Conservation (phyloP, 2,797 vertebrate species). For the Halcyon leucocephala region DNA sequence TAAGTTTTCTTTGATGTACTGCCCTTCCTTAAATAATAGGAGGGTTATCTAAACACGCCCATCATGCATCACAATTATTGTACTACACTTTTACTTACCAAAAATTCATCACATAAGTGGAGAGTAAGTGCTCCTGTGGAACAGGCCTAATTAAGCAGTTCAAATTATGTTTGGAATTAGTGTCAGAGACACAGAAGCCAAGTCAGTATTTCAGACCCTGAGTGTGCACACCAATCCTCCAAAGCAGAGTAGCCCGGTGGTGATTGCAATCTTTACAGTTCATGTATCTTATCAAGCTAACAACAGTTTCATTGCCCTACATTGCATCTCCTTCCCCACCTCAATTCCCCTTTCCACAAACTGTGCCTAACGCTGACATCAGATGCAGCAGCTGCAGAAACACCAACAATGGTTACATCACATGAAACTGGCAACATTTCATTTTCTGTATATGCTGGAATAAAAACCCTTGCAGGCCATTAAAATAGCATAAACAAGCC, state of each 20-base stretch:
- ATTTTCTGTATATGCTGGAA: neutral
- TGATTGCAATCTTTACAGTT: neutral
- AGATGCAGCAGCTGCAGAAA: neutral
- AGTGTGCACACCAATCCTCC: neutral
- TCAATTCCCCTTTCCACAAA: neutral
- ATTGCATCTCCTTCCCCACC: neutral
- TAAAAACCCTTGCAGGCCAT: neutral
- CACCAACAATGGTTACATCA: neutral
- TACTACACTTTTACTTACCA: conserved; percentile 43
- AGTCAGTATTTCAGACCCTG: neutral
- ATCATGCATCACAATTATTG: conserved; percentile 60
- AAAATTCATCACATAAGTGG: conserved; percentile 31
- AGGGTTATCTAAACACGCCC: conserved; percentile 52
- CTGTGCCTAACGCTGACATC: neutral
- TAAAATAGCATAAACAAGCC: neutral
- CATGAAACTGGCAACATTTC: neutral
- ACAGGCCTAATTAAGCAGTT: neutral
- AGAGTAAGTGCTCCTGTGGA: neutral
- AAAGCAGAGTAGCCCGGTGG: neutral
- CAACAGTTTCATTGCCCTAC: neutral
- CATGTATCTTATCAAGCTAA: neutral
- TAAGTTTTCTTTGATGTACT: conserved; percentile 64
- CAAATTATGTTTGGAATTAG: neutral
- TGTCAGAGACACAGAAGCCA: neutral
- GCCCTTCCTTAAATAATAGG: conserved; percentile 52